Percentiles rank a stretch among this genome's conserved stretches.
Conservation (phyloP, 2,888 invertebrate genomes). For the Laothoe populi region DNA sequence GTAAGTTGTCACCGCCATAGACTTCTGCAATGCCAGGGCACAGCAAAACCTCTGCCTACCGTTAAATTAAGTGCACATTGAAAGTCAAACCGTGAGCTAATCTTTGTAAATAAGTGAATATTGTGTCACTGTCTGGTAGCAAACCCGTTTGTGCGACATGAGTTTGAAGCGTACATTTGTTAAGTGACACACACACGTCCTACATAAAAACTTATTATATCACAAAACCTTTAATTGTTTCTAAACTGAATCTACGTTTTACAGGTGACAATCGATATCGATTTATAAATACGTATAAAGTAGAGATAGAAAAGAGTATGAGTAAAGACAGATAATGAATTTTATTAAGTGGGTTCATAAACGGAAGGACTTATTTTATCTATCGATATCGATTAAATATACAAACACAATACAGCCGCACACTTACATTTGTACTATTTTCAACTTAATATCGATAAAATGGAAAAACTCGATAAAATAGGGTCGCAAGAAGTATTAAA, state of each 20-base stretch:
- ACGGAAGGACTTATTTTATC: background rate
- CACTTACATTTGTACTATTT: conserved; percentile 12
- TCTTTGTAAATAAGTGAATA: background rate
- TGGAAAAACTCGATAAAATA: background rate
- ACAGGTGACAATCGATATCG: background rate
- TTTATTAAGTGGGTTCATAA: background rate
- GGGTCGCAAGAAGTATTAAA: background rate
- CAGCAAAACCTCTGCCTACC: no score
- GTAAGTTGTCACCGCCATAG: no score
- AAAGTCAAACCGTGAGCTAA: background rate
- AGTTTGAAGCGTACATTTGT: conserved; percentile 15
- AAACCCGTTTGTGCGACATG: conserved; percentile 19
- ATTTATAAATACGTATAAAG: background rate
- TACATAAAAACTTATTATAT: conserved; percentile 17
- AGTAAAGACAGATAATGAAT: background rate
- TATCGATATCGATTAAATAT: conserved; percentile 13
- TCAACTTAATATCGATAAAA: background rate
- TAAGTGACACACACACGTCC: conserved; percentile 1
- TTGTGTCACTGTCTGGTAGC: background rate
- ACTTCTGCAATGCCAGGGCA: no score
- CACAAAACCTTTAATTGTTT: conserved; percentile 7
- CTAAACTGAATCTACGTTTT: background rate
- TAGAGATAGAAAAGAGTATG: background rate
- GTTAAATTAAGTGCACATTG: background rate
- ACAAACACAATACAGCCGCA: background rate